Evolutionary conservation across 2,113 vertebrate species (phyloP), one percentile per base, ranked within the genome.

Genomic region (Turdus rufiventris): DNA sequence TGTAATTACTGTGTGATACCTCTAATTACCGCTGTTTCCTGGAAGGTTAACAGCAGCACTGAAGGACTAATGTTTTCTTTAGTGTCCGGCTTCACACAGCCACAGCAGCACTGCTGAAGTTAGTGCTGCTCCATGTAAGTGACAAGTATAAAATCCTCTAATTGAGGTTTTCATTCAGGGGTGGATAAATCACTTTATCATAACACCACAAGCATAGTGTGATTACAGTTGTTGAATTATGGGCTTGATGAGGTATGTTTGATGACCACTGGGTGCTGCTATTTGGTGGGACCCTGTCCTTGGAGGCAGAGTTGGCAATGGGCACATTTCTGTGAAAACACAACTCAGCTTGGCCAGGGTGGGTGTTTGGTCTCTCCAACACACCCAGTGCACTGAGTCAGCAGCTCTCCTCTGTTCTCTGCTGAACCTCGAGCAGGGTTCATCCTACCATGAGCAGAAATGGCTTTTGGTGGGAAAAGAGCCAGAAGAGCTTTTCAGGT

Each of bases 1-100:
- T 14, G 47, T 83, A 96, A 95, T 97, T 96, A 92, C 71, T 91
- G 73, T 60, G 73, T 34, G 91, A 86, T 93, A 78, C 88, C 88
- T 89, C 94, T 91, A 87, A 95, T 96, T 94, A 93, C 91, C 74
- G 68, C 73, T 75, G 94, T 85, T 93, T 94, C 92, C 50, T 75
- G 89, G 88, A 93, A 89, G 91, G 93, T 94, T 96, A 95, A 70
- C 92, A 73, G 88, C 85, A 60, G 58, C 81, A 86, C 71, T 88
- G 88, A 91, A 94, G 43, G 85, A 90, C 96, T 94, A 93, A 70
- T 45, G 88, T 26, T 82, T 96, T 50, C 90, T 84, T 84, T 71
- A 36, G 65, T 74, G 81, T 85, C 73, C 89, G 60, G 14, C 54
- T 86, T 96, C 76, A 75, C 54, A 34, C 24, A 65, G 51, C 36